These are phyloP conservation scores for Pecten maximus DNA, from an alignment of 2,888 invertebrate genomes.

Conservation along the genomic window DNA sequence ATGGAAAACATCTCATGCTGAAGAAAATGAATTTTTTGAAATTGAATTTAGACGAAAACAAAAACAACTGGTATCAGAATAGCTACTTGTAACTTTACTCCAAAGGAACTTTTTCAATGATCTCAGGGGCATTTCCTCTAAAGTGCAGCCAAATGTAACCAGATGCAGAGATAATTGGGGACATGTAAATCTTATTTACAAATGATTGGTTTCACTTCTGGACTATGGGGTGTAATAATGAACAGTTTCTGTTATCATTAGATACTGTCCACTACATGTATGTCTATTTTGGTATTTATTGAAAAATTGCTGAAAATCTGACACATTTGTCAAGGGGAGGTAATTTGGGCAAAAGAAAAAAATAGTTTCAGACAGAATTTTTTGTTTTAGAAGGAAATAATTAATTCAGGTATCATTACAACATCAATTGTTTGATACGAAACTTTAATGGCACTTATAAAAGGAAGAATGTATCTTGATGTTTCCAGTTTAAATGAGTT, in stretches of 20 bases:
- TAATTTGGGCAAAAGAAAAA: background rate
- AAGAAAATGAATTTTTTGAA: background rate
- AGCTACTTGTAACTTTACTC: background rate
- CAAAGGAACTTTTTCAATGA: background rate
- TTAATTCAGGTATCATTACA: too few species aligned
- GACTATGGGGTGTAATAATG: too few species aligned
- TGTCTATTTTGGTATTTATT: background rate
- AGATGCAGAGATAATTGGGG: too few species aligned
- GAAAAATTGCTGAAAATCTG: background rate
- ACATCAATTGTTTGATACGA: too few species aligned
- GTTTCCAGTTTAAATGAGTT: background rate
- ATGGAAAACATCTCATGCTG: background rate
- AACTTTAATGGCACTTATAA: too few species aligned
- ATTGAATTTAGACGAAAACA: background rate
- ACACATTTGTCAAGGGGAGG: background rate
- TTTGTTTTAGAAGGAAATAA: background rate
- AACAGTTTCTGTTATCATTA: background rate
- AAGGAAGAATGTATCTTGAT: background rate
- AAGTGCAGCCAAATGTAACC: background rate
- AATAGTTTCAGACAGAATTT: background rate
- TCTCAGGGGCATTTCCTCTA: background rate
- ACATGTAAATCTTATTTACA: too few species aligned
- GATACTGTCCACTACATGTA: constrained; percentile 18
- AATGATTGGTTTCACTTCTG: too few species aligned
- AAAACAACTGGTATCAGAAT: too few species aligned